These are phyloP conservation scores for Tetrao urogallus DNA, from an alignment of 2,113 vertebrate species.

Conservation along the genomic window DNA sequence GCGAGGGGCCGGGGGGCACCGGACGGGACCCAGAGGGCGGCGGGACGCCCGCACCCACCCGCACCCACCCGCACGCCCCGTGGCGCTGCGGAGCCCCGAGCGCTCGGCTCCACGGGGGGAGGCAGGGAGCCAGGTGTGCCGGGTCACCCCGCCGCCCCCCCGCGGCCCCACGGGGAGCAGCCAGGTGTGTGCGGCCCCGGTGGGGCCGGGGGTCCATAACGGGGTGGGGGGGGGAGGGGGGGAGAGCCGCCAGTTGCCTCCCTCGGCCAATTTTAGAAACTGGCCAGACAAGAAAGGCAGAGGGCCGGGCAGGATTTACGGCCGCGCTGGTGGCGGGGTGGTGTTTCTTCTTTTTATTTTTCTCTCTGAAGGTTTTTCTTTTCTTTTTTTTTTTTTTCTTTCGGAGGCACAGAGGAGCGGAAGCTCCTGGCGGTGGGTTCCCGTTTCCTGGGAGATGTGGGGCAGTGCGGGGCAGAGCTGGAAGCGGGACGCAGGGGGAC, in stretches of 20 bases:
- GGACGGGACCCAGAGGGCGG: no score
- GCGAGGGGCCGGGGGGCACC: no score
- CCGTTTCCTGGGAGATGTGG: conserved; percentile 66
- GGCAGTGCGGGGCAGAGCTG: neutral
- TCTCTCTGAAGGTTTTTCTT: no score
- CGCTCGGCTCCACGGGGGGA: neutral
- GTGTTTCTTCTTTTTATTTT: neutral
- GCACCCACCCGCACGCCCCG: no score
- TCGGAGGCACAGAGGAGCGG: neutral
- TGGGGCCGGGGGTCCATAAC: neutral
- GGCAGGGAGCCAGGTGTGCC: neutral
- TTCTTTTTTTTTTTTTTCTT: no score
- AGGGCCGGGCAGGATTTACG: conserved; percentile 54
- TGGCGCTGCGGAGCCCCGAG: no score
- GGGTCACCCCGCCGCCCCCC: no score
- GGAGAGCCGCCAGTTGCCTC: conserved; percentile 35
- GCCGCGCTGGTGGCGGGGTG: conserved; percentile 23
- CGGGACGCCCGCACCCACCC: no score
- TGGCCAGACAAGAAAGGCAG: conserved; percentile 56
- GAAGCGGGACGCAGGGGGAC: conserved; percentile 31
- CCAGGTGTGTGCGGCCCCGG: neutral
- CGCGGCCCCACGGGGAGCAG: no score
- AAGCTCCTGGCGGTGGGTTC: neutral
- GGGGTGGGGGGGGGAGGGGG: neutral
- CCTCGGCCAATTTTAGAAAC: conserved; percentile 68